Percentiles rank a stretch among this genome's conserved stretches.
These are phyloP conservation scores for Zaprionus vittiger DNA, from an alignment of 1,140 invertebrate genomes.

Conservation along the genomic window DNA sequence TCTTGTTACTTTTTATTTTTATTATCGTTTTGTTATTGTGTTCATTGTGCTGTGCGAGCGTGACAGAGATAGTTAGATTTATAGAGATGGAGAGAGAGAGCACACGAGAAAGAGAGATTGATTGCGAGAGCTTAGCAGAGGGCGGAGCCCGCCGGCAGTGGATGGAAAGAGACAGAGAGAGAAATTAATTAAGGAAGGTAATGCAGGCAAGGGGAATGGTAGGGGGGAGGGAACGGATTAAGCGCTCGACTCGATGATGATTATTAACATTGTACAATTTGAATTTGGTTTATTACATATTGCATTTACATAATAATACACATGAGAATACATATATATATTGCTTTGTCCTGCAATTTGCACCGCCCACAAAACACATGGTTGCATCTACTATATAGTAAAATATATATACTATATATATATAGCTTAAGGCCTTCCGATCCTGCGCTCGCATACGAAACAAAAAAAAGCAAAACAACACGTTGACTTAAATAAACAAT, in stretches of 20 bases:
- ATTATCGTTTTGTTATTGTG: conserved; percentile 11
- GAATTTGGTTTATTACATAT: conserved; percentile 38
- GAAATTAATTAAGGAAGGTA: not conserved
- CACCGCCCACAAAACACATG: conserved; percentile 25
- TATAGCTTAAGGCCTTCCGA: conserved; percentile 14
- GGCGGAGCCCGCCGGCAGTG: not conserved
- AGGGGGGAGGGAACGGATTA: not conserved
- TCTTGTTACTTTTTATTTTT: conserved; percentile 1
- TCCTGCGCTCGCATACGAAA: conserved; percentile 7
- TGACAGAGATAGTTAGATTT: not conserved
- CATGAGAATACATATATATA: conserved; percentile 16
- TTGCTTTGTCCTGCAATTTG: conserved; percentile 36
- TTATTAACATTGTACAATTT: conserved; percentile 36
- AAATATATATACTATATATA: not conserved
- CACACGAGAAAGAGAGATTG: not conserved
- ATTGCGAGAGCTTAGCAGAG: not conserved
- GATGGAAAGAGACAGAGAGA: not conserved
- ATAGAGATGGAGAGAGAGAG: not conserved
- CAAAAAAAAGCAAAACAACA: not conserved
- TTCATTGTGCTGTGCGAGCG: conserved; percentile 20
- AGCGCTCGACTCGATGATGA: conserved; percentile 10
- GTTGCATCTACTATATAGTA: not conserved
- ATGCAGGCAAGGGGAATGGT: not conserved
- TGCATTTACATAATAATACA: conserved; percentile 44
- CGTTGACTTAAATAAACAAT: conserved; percentile 13